A percentile compares a stretch with the other conserved stretches of the same genome.
These are phyloP conservation scores for Diprion similis DNA, from an alignment of 1,140 invertebrate species.

Conservation along the genomic window DNA sequence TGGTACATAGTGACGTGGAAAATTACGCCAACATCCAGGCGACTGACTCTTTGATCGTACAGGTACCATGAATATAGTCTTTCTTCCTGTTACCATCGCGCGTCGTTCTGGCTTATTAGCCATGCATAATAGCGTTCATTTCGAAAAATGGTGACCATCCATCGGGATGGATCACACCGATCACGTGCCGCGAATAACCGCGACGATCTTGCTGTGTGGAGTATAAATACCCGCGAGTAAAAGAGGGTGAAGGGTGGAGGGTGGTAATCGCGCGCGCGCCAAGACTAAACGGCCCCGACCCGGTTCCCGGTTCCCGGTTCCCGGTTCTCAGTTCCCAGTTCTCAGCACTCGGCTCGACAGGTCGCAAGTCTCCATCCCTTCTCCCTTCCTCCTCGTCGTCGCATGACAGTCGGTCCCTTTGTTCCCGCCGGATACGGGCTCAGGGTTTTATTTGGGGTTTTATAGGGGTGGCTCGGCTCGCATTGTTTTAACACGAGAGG, in stretches of 20 bases:
- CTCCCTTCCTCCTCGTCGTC: neutral
- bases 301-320: neutral
- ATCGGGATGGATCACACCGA: too few relatives aligned
- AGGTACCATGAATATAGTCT: too few relatives aligned
- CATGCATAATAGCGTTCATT: neutral
- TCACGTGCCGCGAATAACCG: too few relatives aligned
- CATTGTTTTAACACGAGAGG: conserved; percentile 33
- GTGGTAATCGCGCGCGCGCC: neutral
- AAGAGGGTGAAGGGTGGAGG: neutral
- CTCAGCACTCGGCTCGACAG: neutral
- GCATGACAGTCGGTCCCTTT: neutral
- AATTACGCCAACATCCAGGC: too few relatives aligned
- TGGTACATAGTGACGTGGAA: too few relatives aligned
- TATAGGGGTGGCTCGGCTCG: neutral
- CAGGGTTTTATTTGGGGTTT: conserved; percentile 7
- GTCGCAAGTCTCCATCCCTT: too few relatives aligned
- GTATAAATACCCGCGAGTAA: too few relatives aligned
- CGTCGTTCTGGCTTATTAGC: neutral
- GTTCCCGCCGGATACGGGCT: neutral
- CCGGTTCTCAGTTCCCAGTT: neutral
- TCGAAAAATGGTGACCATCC: neutral
- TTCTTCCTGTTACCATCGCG: neutral
- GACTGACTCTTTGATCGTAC: too few relatives aligned
- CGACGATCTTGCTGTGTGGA: too few relatives aligned
- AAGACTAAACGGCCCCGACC: neutral